Percentiles rank a stretch among this genome's conserved stretches.
Evolutionary conservation across 2,888 invertebrate species (phyloP).

Genomic region (Pseudolycoriella hygida): DNA sequence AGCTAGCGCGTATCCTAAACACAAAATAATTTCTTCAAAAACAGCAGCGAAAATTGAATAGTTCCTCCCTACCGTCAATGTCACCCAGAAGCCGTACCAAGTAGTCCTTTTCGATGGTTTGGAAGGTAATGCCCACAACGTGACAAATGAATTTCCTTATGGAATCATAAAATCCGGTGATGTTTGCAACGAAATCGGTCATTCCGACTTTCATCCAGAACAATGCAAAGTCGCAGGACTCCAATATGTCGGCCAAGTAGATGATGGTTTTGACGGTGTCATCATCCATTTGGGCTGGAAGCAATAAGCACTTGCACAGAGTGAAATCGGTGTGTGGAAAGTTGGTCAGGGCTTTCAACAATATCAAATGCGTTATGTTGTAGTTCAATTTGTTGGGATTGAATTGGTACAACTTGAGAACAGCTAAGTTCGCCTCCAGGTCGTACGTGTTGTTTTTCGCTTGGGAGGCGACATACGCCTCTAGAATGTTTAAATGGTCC

Average conservation of each 20-base stretch:
- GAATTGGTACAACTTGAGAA: slow-evolving; percentile 92
- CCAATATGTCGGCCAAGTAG: slow-evolving; percentile 75
- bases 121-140: slow-evolving; percentile 92
- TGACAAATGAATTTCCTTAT: slow-evolving; percentile 94
- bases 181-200: slow-evolving; percentile 57
- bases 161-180: slow-evolving; percentile 84
- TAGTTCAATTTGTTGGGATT: slow-evolving; percentile 75
- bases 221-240: slow-evolving; percentile 80
- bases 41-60: slow-evolving; percentile 3
- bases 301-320: slow-evolving; percentile 88
- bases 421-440: slow-evolving; percentile 91
- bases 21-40: too few relatives aligned
- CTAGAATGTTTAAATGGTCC: slow-evolving; percentile 76
- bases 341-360: slow-evolving; percentile 90
- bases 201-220: slow-evolving; percentile 75
- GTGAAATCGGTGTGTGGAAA: slow-evolving; percentile 96
- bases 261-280: slow-evolving; percentile 78
- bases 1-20: slow-evolving; percentile 66
- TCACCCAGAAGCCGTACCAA: slow-evolving; percentile 75
- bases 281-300: slow-evolving; percentile 64
- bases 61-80: slow-evolving; percentile 50
- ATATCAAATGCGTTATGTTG: slow-evolving; percentile 72
- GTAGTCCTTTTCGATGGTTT: slow-evolving; percentile 70
- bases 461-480: slow-evolving; percentile 86
- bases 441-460: slow-evolving; percentile 88